Base-by-base conservation (phyloP, 2,113 vertebrate genomes). In the Tragelaphus buxtoni region DNA sequence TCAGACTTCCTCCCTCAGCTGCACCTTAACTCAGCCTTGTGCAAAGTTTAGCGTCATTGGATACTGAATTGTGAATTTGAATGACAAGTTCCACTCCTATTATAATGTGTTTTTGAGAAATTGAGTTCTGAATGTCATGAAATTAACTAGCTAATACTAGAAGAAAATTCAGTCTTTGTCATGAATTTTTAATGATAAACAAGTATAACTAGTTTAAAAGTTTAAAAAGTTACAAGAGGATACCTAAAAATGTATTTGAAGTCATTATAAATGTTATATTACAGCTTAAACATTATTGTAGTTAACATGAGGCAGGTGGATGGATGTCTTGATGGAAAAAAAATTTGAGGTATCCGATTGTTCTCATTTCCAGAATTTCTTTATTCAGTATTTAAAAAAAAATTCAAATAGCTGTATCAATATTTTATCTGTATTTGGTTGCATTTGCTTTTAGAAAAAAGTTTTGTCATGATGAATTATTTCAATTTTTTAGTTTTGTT, bases 361-460 rank as follows among this genome's bases (percentile, higher is more conserved):
- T 93, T 45, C 3, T 4, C 20, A 47, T 90, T 94, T 82, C 17
- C 1, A 74, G 45, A 94, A 80, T 92, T 90, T 30, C 58, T 61
- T 61, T 61, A 61, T 61, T 86, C 16, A 87, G 9, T 22, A 53
- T 90, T 16, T 56, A 0, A 17, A 35, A 97, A 96, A 88, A 88
- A 61, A 72, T 65, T 35, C 6, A 89, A 1, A 80, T 61, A 65
- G 39, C 39, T 42, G 8, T 76, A 9, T 60, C 45, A 88, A 32
- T 91, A 92, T 93, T 97, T 89, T 84, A 77, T 88, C 77, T 89
- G 4, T 88, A 72, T 94, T 96, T 96, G 49, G 49, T 82, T 95
- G 28, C 6, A 60, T 45, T 89, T 92, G 7, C 77, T 81, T 95
- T 95, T 91, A 26, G 88, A 96, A 95, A 86, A 55, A 91, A 81